Evolutionary conservation across 2,888 invertebrate genomes (phyloP), one percentile per base, ranked within the genome.

Genomic region (Philereme transversata): DNA sequence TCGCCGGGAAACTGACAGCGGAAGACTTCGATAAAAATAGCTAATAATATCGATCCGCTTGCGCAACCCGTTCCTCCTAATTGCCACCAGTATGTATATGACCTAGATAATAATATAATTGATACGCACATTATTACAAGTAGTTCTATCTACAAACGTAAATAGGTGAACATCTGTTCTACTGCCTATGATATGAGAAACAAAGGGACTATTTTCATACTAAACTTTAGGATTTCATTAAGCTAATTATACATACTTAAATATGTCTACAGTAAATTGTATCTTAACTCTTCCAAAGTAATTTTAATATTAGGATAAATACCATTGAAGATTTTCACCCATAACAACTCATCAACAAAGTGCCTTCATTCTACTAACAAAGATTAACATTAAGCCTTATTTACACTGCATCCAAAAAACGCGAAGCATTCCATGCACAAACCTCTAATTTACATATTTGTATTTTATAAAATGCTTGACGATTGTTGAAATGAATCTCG

Each of bases 1-100:
- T 69, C 65, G 76, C 84, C 91, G 91, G 91, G 91, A 91, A 90
- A 79, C 88, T 4, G 81, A 78, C 80, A 77, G 77, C 66, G 66
- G 80, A 84, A 85, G 79, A 83, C 84, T 81, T 62, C 63, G 60
- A 74, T 74, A 75, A 46, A 77, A 82, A 78, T 75, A 74, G 61
- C 70, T 79, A 81, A 81, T 81, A 77, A 78, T 77, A 78, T 69
- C 78, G 74, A 82, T 81, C 81, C 83, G 83, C 62, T 86, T 86
- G 77, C 82, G 76, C 78, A 87, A 87, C 71, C 43, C 58, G 51
- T 59, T 69, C 65, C 57, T 62, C 72, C 67, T 78, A 75, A 78
- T 77, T 75, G 68, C 56, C 71, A 34, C 52, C 22, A 22, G 22
- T 22, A 22, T 22, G 22, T 35, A 41, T 50, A 9, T 51, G 60